Conservation (phyloP, 2,113 vertebrate genomes). For the Phaethornis superciliosus region DNA sequence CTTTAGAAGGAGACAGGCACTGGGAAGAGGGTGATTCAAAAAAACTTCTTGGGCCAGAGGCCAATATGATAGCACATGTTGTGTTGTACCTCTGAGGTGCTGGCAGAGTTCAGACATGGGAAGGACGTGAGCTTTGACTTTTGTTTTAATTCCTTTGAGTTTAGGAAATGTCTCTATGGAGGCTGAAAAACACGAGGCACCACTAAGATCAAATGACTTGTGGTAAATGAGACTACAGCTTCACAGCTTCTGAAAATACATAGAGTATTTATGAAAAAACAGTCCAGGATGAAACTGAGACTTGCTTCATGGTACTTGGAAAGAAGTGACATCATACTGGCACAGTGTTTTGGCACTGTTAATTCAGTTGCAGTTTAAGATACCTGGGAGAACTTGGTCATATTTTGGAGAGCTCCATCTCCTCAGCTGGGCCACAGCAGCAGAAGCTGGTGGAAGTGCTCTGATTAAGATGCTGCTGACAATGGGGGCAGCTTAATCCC, state of each 20-base stretch:
- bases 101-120: background rate
- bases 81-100: background rate
- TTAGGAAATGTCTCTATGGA: background rate
- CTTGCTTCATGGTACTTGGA: background rate
- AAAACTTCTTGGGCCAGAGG: background rate
- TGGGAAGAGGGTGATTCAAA: background rate
- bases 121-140: background rate
- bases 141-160: too few species aligned
- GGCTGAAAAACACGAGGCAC: background rate
- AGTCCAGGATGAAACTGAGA: background rate
- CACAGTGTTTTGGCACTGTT: background rate
- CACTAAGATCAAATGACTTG: accelerated
- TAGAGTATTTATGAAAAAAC: too few species aligned
- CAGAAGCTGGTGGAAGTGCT: background rate
- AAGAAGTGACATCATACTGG: background rate
- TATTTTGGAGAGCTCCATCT: background rate
- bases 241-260: background rate
- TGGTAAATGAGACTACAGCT: background rate
- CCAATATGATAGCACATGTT: background rate
- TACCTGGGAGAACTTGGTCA: background rate
- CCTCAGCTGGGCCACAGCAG: background rate
- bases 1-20: background rate
- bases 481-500: background rate
- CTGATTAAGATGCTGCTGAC: background rate
- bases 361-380: background rate